A percentile compares a stretch with the other conserved stretches of the same genome.
These are phyloP conservation scores for Elachura formosa DNA, from an alignment of 2,113 vertebrate species.

Conservation along the genomic window DNA sequence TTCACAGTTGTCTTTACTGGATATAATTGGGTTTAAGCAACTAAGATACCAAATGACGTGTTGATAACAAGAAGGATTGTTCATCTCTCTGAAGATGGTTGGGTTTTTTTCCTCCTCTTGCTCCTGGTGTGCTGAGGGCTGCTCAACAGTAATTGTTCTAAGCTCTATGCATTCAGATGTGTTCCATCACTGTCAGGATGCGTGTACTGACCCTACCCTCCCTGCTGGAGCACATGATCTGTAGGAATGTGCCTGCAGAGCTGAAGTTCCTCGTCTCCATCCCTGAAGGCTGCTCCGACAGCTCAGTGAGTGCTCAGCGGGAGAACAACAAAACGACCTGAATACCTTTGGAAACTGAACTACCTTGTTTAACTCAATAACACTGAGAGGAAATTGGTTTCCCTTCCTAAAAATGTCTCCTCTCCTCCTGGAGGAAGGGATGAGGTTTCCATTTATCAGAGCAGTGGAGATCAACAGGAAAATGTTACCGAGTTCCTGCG, in stretches of 20 bases:
- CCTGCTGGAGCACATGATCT: not conserved
- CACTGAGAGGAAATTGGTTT: not conserved
- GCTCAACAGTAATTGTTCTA: not conserved
- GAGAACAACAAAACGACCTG: not conserved
- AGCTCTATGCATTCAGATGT: not conserved
- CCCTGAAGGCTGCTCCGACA: not conserved
- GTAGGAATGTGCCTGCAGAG: not conserved
- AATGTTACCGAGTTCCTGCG: not conserved
- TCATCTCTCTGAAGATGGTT: not conserved
- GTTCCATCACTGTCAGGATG: not conserved
- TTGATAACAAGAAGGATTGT: not conserved
- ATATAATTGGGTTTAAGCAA: not conserved
- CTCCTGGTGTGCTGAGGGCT: not conserved
- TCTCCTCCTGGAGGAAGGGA: not conserved
- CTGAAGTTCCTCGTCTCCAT: not conserved
- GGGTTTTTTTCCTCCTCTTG: not conserved
- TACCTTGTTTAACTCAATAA: not conserved
- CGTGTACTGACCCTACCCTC: not conserved
- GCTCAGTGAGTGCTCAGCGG: not conserved
- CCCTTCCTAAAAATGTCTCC: not conserved
- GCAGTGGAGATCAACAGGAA: not conserved
- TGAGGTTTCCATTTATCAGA: conserved; percentile 6
- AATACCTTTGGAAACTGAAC: not conserved
- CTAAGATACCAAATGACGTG: not conserved
- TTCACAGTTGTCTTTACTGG: not conserved